Percentiles rank a stretch among this genome's conserved stretches.
These are phyloP conservation scores for Ochropleura leucogaster DNA, from an alignment of 2,888 invertebrate species.

Conservation along the genomic window DNA sequence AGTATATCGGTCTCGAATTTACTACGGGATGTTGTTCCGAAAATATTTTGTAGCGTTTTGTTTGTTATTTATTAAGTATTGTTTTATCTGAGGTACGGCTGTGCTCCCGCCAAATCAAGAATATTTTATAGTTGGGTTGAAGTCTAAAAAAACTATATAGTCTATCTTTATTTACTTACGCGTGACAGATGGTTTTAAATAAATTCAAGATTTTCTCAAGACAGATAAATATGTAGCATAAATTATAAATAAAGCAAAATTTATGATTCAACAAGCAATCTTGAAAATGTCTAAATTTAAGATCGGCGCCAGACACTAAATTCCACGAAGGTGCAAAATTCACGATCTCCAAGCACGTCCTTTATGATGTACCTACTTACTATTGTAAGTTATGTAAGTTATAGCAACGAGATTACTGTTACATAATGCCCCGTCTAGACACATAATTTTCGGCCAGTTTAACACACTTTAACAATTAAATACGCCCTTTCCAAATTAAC, in stretches of 20 bases:
- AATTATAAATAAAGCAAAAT: not conserved
- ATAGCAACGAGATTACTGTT: slow-evolving; percentile 6
- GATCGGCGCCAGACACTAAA: not conserved
- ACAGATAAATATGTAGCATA: slow-evolving; percentile 6
- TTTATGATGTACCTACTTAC: slow-evolving; percentile 2
- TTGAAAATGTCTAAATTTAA: not conserved
- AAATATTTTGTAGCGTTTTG: slow-evolving; percentile 40
- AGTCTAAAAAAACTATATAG: not conserved
- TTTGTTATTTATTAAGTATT: slow-evolving; percentile 28
- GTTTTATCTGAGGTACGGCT: slow-evolving; percentile 17
- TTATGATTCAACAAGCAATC: not conserved
- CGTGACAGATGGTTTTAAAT: not conserved
- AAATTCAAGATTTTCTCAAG: not conserved
- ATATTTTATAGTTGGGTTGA: slow-evolving; percentile 13
- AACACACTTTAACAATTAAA: slow-evolving; percentile 20
- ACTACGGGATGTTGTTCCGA: slow-evolving; percentile 55
- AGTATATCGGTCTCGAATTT: slow-evolving; percentile 51
- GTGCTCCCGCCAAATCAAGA: too few relatives aligned
- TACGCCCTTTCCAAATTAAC: not conserved
- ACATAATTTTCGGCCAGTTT: slow-evolving; percentile 18
- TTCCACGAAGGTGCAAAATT: slow-evolving; percentile 18
- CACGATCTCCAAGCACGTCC: slow-evolving; percentile 10
- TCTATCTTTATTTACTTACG: not conserved
- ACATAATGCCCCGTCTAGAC: slow-evolving; percentile 30
- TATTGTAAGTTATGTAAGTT: not conserved